phyloP scores from a whole-genome alignment of 2,888 invertebrate species.

The Diplolepis rosae region DNA sequence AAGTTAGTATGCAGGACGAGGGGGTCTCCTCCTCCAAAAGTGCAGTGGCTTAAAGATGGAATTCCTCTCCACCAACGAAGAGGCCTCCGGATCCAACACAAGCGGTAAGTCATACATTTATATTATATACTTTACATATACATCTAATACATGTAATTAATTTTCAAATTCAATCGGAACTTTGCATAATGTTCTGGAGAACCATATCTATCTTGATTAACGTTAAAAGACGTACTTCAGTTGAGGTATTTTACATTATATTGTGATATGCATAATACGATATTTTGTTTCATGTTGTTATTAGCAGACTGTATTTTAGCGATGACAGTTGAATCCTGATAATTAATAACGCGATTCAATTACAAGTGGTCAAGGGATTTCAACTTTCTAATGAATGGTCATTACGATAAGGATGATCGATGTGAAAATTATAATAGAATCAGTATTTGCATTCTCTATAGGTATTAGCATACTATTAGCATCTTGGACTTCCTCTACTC shows the following conservation, averaged over 20 bases:
- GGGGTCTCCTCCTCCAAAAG: conserved; percentile 71
- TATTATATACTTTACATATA: too few relatives aligned
- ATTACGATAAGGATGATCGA: conserved; percentile 21
- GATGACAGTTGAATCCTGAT: background rate
- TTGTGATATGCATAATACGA: background rate
- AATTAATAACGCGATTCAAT: background rate
- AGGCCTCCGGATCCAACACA: conserved; percentile 72
- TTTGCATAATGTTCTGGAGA: too few relatives aligned
- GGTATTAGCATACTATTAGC: conserved; percentile 7
- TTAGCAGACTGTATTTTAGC: background rate
- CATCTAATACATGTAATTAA: too few relatives aligned
- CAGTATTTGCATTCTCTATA: conserved; percentile 14
- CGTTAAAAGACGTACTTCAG: too few relatives aligned
- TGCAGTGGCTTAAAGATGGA: conserved; percentile 72
- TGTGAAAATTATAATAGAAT: conserved; percentile 7
- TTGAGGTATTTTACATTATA: background rate
- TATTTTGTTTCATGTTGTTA: background rate
- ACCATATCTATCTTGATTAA: too few relatives aligned
- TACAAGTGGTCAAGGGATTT: background rate
- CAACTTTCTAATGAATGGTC: background rate
- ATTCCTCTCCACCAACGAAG: conserved; percentile 69
- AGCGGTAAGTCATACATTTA: conserved; percentile 63
- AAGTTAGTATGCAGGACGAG: conserved; percentile 72
- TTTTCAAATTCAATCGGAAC: too few relatives aligned
- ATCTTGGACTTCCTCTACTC: background rate